Conservation (phyloP, 2,113 vertebrate genomes). For the Mola mola region DNA sequence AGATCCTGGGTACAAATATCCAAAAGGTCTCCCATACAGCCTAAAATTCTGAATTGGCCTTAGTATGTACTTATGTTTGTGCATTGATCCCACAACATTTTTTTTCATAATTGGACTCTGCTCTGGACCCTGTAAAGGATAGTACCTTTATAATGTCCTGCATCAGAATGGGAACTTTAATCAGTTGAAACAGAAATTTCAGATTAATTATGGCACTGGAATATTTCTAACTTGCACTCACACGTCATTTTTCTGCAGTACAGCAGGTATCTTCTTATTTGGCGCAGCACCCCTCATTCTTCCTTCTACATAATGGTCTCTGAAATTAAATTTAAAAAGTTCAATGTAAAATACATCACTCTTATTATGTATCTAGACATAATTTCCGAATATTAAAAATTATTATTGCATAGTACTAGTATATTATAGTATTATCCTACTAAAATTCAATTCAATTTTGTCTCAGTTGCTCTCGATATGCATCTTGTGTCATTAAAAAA, state of each 20-base stretch:
- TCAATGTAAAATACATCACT: neutral
- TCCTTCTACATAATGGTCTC: slow-evolving; percentile 99
- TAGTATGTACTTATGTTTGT: no score
- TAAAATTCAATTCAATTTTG: neutral
- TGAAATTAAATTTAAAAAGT: slow-evolving; percentile 53
- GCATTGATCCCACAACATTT: neutral
- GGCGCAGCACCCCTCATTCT: slow-evolving; percentile 99
- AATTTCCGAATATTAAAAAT: neutral
- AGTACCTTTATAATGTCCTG: no score
- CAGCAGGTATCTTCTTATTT: slow-evolving; percentile 96
- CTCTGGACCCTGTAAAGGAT: no score
- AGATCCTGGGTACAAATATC: neutral
- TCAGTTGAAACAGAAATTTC: no score
- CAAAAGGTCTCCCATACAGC: neutral
- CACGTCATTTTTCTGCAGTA: slow-evolving; percentile 98
- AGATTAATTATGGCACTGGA: neutral
- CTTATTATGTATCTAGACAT: neutral
- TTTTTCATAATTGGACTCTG: no score
- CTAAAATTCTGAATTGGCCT: neutral
- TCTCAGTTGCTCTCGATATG: neutral
- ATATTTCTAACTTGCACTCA: slow-evolving; percentile 76
- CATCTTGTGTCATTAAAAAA: neutral
- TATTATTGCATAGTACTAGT: no score
- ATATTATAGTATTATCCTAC: no score
- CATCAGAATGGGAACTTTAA: no score